Evolutionary conservation across 2,113 vertebrate genomes (phyloP).

Genomic region (Myotis lucifugus): DNA sequence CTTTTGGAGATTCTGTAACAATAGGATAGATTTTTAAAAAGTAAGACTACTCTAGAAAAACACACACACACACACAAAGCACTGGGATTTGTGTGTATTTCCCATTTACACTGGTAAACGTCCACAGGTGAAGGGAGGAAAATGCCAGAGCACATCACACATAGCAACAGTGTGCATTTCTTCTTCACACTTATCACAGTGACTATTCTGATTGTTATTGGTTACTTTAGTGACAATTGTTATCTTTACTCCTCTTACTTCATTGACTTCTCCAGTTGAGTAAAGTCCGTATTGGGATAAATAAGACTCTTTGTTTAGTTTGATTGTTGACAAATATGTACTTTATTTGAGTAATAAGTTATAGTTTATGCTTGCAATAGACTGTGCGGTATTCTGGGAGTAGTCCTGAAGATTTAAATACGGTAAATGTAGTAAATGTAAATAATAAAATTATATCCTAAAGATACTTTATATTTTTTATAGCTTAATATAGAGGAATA

Average conservation of each 20-base stretch:
- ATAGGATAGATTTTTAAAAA: background rate
- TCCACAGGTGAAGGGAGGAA: background rate
- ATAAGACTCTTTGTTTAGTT: background rate
- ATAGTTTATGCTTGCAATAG: background rate
- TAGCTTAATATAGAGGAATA: constrained; percentile 54
- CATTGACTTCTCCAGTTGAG: background rate
- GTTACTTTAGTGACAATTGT: background rate
- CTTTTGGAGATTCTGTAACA: background rate
- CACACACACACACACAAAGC: background rate
- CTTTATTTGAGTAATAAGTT: constrained; percentile 11
- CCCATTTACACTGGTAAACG: background rate
- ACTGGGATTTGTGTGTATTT: background rate
- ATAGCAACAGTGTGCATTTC: background rate
- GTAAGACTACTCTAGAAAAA: background rate
- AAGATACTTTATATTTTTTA: constrained; percentile 53
- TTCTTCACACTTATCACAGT: background rate
- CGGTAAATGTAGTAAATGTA: constrained; percentile 73
- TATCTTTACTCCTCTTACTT: background rate
- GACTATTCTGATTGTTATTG: background rate
- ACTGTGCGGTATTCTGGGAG: background rate
- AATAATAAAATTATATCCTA: constrained; percentile 69
- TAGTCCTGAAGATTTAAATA: constrained; percentile 63
- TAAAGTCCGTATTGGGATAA: background rate
- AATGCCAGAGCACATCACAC: background rate
- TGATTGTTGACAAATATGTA: constrained; percentile 46